Conservation (phyloP, 2,888 invertebrate species). For the Cheilosia vulpina region DNA sequence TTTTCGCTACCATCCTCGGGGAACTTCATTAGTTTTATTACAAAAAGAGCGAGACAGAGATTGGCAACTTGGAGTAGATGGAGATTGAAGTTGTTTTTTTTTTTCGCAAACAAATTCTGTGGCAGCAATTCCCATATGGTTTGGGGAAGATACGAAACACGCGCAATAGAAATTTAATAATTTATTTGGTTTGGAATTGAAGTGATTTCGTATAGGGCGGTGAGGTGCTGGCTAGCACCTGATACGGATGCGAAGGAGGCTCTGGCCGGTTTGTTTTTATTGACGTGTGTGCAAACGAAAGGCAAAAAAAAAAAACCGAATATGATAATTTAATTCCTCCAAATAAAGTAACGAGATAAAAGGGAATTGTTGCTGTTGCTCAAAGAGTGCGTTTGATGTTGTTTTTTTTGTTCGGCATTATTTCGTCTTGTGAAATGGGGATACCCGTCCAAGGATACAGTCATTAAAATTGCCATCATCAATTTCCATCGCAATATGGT, state of each 20-base stretch:
- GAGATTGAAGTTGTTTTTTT: constrained; percentile 22
- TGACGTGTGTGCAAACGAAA: constrained; percentile 31
- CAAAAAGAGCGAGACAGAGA: constrained; percentile 33
- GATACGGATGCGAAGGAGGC: neutral
- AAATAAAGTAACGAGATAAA: constrained; percentile 23
- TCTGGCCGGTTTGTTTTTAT: constrained; percentile 53
- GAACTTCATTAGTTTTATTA: constrained; percentile 61
- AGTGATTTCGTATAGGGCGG: constrained; percentile 31
- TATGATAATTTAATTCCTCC: constrained; percentile 41
- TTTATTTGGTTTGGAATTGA: constrained; percentile 47
- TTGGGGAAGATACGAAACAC: constrained; percentile 44
- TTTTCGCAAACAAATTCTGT: constrained; percentile 42
- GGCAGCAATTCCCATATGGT: constrained; percentile 53
- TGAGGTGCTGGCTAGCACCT: no score
- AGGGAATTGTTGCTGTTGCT: constrained; percentile 32
- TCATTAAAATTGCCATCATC: no score
- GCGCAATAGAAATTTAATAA: constrained; percentile 61
- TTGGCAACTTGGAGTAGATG: constrained; percentile 27
- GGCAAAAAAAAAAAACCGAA: neutral
- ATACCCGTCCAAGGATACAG: neutral
- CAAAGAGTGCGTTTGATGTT: constrained; percentile 35
- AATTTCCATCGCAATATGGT: no score
- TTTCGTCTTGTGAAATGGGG: no score
- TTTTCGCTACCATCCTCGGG: constrained; percentile 25
- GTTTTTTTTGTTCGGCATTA: neutral